Evolutionary conservation across 2,797 vertebrate species (phyloP).

Genomic region (Coregonus ussuriensis): DNA sequence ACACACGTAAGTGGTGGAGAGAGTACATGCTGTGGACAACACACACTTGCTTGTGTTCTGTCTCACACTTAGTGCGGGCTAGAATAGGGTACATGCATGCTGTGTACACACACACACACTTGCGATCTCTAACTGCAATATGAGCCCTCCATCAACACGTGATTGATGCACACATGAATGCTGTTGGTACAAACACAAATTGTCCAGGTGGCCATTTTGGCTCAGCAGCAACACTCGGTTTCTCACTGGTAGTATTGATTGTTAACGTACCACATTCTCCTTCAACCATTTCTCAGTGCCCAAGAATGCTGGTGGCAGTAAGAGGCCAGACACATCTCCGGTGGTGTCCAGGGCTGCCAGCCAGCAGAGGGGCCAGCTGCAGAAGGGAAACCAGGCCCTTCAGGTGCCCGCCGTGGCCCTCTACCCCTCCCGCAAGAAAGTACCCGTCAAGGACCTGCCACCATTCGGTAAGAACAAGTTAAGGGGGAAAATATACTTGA

Average conservation of each 20-base stretch:
- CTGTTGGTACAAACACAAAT: not conserved
- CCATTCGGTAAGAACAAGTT: slow-evolving; percentile 86
- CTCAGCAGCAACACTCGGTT: not conserved
- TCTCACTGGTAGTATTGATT: not conserved
- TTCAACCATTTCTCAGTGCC: slow-evolving; percentile 79
- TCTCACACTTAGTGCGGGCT: too few relatives aligned
- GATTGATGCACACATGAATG: not conserved
- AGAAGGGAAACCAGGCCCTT: slow-evolving; percentile 86
- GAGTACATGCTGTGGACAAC: not conserved
- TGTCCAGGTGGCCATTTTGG: not conserved
- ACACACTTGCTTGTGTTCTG: not conserved
- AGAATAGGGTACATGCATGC: too few relatives aligned
- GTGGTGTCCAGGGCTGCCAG: slow-evolving; percentile 88
- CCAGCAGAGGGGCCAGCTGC: slow-evolving; percentile 84
- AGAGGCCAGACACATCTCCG: slow-evolving; percentile 91
- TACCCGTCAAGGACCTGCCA: slow-evolving; percentile 93
- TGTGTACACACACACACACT: too few relatives aligned
- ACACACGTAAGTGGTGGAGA: slow-evolving; percentile 84
- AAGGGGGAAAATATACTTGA: not conserved
- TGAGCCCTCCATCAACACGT: not conserved
- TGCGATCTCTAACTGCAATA: not conserved
- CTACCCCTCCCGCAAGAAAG: slow-evolving; percentile 95
- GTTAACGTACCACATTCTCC: not conserved
- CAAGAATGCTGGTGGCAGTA: slow-evolving; percentile 88
- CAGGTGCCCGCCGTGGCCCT: slow-evolving; percentile 93